Conservation (phyloP, 1,140 invertebrate genomes). For the Ips typographus region DNA sequence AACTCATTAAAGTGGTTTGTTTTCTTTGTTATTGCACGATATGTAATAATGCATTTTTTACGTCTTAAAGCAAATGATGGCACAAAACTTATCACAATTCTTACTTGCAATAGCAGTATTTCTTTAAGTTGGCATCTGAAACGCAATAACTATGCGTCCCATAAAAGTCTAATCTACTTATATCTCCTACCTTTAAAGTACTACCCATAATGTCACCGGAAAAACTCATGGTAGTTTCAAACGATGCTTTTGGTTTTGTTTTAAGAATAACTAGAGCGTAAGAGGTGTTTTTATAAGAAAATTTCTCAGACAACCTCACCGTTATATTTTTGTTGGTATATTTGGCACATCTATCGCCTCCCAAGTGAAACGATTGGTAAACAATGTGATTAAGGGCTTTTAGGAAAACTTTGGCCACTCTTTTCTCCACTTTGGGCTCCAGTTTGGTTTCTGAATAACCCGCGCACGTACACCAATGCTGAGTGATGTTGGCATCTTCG, state of each 20-base stretch:
- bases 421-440: constrained; percentile 50
- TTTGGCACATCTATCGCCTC: constrained; percentile 53
- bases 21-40: too few species aligned
- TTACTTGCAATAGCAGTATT: constrained; percentile 57
- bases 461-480: constrained; percentile 80
- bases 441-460: constrained; percentile 52
- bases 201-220: constrained; percentile 30
- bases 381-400: constrained; percentile 46
- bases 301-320: constrained; percentile 32
- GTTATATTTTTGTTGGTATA: constrained; percentile 31
- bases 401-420: constrained; percentile 56
- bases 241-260: constrained; percentile 43
- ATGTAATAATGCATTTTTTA: not conserved
- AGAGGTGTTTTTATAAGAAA: constrained; percentile 37
- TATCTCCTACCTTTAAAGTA: constrained; percentile 48
- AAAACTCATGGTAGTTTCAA: constrained; percentile 43
- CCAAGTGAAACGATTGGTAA: constrained; percentile 44
- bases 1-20: too few species aligned
- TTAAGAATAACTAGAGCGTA: constrained; percentile 40
- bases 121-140: constrained; percentile 56
- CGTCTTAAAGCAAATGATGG: not conserved
- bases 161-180: constrained; percentile 66
- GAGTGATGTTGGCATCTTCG: constrained; percentile 65
- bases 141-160: constrained; percentile 57
- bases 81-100: not conserved